phyloP scores from a whole-genome alignment of 2,888 invertebrate genomes.

The Xylocampa areola region DNA sequence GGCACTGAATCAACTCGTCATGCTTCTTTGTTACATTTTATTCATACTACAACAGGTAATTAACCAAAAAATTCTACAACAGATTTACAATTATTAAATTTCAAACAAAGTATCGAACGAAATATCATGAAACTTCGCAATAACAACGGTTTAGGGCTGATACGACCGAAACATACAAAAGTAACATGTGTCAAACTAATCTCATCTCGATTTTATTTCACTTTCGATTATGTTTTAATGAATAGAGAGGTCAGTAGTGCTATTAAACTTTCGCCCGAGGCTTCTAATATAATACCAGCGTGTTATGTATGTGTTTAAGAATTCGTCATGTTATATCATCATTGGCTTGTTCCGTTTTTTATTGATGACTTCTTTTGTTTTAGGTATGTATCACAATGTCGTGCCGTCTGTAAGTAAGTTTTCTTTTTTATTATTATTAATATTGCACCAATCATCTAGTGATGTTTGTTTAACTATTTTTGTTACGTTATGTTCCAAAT shows the following conservation, averaged over 20 bases:
- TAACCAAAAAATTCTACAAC: slow-evolving; percentile 10
- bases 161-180: slow-evolving; percentile 68
- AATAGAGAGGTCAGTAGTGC: slow-evolving; percentile 81
- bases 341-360: slow-evolving; percentile 56
- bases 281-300: slow-evolving; percentile 72
- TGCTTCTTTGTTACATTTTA: slow-evolving; percentile 15
- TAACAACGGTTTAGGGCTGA: slow-evolving; percentile 26
- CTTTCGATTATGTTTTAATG: slow-evolving; percentile 86
- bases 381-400: slow-evolving; percentile 71
- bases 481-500: no score
- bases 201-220: slow-evolving; percentile 83
- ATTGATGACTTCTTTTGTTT: slow-evolving; percentile 66
- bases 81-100: slow-evolving; percentile 28
- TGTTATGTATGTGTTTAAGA: slow-evolving; percentile 68
- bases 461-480: no score
- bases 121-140: slow-evolving; percentile 8
- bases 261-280: slow-evolving; percentile 82
- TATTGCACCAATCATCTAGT: slow-evolving; percentile 4
- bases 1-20: slow-evolving; percentile 7
- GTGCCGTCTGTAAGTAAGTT: slow-evolving; percentile 33
- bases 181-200: slow-evolving; percentile 77
- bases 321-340: slow-evolving; percentile 71
- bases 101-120: slow-evolving; percentile 9
- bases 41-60: slow-evolving; percentile 24
- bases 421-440: slow-evolving; percentile 16